Conservation (phyloP, 2,797 vertebrate species). For the Leuciscus waleckii region DNA sequence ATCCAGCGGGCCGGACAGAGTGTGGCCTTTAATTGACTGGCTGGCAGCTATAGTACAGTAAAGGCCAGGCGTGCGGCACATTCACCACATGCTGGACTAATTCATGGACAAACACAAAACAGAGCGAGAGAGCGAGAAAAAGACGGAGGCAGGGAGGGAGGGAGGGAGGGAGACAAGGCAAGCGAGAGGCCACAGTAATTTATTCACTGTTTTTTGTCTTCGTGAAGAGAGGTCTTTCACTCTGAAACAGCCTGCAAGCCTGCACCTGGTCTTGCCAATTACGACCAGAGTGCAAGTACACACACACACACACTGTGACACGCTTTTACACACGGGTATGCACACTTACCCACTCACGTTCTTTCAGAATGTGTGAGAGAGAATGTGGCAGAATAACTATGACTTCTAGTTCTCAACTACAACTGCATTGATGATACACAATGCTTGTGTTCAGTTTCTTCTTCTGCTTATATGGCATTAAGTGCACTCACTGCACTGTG, state of each 20-base stretch:
- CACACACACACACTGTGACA: slow-evolving; percentile 38
- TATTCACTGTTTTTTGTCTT: slow-evolving; percentile 63
- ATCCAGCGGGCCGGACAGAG: slow-evolving; percentile 52
- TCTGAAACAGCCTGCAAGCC: slow-evolving; percentile 54
- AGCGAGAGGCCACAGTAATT: slow-evolving; percentile 57
- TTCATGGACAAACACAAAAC: slow-evolving; percentile 68
- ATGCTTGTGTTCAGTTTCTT: neutral
- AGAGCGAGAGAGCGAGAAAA: slow-evolving; percentile 32
- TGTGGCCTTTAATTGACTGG: slow-evolving; percentile 64
- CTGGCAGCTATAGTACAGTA: slow-evolving; percentile 63
- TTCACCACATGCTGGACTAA: slow-evolving; percentile 64
- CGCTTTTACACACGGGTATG: slow-evolving; percentile 27
- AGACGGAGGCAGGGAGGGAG: slow-evolving; percentile 9
- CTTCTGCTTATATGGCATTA: slow-evolving; percentile 11
- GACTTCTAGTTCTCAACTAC: neutral
- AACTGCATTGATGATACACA: neutral
- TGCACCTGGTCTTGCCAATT: slow-evolving; percentile 67
- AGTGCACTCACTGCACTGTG: slow-evolving; percentile 21
- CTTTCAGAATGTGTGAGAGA: slow-evolving; percentile 12
- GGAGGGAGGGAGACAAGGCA: slow-evolving; percentile 41
- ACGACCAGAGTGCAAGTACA: slow-evolving; percentile 50
- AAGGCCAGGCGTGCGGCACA: slow-evolving; percentile 57
- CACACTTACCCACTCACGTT: slow-evolving; percentile 29
- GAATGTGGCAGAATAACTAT: neutral
- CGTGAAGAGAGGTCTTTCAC: slow-evolving; percentile 65